Base-by-base conservation (phyloP, 2,113 vertebrate genomes). In the Saccopteryx leptura region DNA sequence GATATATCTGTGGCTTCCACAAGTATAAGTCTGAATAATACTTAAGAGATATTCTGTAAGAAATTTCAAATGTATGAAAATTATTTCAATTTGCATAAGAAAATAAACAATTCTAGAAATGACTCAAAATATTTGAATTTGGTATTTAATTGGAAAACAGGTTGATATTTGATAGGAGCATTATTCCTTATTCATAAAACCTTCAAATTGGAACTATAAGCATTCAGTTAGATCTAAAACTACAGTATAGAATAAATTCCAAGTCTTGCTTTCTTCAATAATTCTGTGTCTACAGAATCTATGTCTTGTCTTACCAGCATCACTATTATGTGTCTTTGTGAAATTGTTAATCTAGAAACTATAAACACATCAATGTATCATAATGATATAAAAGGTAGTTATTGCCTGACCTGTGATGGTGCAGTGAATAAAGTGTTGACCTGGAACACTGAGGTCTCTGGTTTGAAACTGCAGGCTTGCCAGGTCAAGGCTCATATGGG, bases 31-130 rank as follows among this genome's bases (percentile, higher is more conserved):
- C 4, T 50, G 12, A 9, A 65, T 76, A 71, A 33, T 58, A 54
- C 2, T 46, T 90, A 58, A 90, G 23, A 50, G 19, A 85, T 60
- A 90, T 80, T 78, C 17, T 91, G 87, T 85, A 28, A 87, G 58
- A 71, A 5, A 58, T 81, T 63, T 56, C 80, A 92, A 65, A 92
- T 79, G 5, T 48, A 2, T 83, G 54, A 80, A 86, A 83, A 93
- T 84, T 68, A 86, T 78, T 97, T 91, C 10, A 74, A 14, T 0
- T 84, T 95, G n/a, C 18, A 68, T 39, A 63, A 84, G 15, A 87
- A 95, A 71, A 60, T 5, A 92, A 92, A 86, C 17, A 88, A 95
- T 95, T 88, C 8, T 26, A 88, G 39, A 54, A 2, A 68, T 12
- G 65, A 65, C 8, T 76, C 14, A 75, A 50, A n/a, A 48, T 79